Percentiles rank a stretch among this genome's conserved stretches.
phyloP scores from a whole-genome alignment of 2,113 vertebrate genomes.

The Neolamprologus toae region DNA sequence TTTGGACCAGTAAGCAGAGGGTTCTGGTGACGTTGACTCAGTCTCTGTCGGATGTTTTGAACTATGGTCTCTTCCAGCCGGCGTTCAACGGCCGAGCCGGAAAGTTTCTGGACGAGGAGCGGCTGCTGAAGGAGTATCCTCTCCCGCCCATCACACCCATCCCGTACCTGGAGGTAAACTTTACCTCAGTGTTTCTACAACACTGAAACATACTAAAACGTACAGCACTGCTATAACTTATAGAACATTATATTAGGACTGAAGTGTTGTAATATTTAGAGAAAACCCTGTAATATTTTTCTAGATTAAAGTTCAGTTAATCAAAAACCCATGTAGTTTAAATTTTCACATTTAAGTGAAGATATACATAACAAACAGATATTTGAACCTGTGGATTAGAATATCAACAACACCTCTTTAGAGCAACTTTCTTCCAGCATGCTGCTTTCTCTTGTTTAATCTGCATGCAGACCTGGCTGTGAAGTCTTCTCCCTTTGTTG shows the following conservation, averaged over 20 bases:
- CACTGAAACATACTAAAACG: background rate
- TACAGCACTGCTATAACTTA: background rate
- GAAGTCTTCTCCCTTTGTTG: background rate
- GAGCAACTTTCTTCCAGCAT: background rate
- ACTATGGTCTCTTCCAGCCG: constrained; percentile 98
- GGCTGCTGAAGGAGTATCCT: constrained; percentile 89
- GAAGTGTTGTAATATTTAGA: background rate
- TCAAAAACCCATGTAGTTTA: background rate
- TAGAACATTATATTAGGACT: background rate
- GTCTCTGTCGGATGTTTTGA: constrained; percentile 95
- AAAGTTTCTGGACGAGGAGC: constrained; percentile 96
- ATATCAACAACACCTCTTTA: background rate
- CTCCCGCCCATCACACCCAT: constrained; percentile 86
- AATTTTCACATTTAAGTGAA: background rate
- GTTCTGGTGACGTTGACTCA: constrained; percentile 93
- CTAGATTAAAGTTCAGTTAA: background rate
- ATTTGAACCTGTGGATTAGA: background rate
- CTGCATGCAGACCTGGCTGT: background rate
- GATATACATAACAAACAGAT: background rate
- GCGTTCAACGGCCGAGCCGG: constrained; percentile 92
- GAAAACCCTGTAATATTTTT: background rate
- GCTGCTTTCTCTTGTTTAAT: background rate
- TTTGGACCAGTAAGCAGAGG: constrained; percentile 94
- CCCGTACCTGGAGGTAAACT: constrained; percentile 69
- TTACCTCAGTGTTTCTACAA: background rate